Evolutionary conservation across 2,888 invertebrate species (phyloP).

Genomic region (Uropetala carovei): DNA sequence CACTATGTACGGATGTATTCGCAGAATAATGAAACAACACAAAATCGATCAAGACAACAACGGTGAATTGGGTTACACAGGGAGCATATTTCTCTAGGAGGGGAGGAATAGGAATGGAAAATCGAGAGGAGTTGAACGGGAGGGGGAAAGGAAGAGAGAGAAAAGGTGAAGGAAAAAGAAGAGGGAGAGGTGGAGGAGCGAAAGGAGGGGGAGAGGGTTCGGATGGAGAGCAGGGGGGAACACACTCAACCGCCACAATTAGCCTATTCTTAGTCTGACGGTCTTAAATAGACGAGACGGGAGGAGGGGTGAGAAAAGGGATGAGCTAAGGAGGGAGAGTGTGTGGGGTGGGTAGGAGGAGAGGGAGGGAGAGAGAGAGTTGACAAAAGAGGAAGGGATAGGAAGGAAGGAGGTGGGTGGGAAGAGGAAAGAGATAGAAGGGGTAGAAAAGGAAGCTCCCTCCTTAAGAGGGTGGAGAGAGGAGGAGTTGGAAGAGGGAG

Average conservation of each 20-base stretch:
- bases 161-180: neutral
- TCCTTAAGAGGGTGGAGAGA: neutral
- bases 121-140: neutral
- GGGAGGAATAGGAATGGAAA: neutral
- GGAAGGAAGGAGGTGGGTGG: neutral
- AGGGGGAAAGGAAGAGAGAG: neutral
- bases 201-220: neutral
- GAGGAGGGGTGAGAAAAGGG: neutral
- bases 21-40: too few species aligned
- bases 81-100: neutral
- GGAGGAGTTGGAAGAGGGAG: conserved; percentile 19
- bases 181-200: neutral
- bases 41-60: too few species aligned
- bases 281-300: conserved; percentile 63
- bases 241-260: conserved; percentile 56
- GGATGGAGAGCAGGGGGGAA: conserved; percentile 1
- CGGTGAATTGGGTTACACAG: too few species aligned
- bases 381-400: neutral
- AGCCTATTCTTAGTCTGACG: conserved; percentile 63
- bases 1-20: too few species aligned
- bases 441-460: too few species aligned
- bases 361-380: neutral
- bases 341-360: neutral
- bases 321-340: neutral
- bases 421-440: neutral